phyloP scores from a whole-genome alignment of 2,888 invertebrate species.

The Cantharis nigra region DNA sequence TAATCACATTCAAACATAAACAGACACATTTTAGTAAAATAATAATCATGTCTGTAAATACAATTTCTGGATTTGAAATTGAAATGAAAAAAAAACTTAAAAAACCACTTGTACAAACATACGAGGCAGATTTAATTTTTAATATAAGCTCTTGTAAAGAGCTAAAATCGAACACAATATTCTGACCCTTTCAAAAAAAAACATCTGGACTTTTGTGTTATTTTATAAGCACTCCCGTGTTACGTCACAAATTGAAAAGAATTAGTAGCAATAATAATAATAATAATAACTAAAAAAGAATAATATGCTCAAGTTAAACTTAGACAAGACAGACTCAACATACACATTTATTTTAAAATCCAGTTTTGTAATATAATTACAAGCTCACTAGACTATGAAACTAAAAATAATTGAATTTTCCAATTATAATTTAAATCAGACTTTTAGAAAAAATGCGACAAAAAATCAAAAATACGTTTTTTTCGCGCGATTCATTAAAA shows the following conservation, averaged over 20 bases:
- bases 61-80: conserved; percentile 38
- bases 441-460: neutral
- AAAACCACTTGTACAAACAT: conserved; percentile 37
- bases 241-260: conserved; percentile 22
- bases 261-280: neutral
- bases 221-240: conserved; percentile 29
- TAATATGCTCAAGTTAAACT: neutral
- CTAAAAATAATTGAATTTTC: conserved; percentile 3
- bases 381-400: neutral
- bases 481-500: neutral
- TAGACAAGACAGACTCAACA: neutral
- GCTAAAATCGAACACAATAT: conserved; percentile 19
- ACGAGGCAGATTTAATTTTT: conserved; percentile 11
- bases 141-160: conserved; percentile 7
- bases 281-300: neutral
- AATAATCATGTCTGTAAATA: conserved; percentile 37
- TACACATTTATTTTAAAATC: neutral
- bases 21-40: conserved; percentile 19
- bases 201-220: conserved; percentile 36
- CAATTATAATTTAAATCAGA: neutral
- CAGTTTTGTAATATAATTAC: neutral
- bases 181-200: conserved; percentile 37
- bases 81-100: conserved; percentile 24
- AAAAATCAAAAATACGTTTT: neutral
- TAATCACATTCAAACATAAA: conserved; percentile 7